phyloP scores from a whole-genome alignment of 2,797 vertebrate genomes.

The Knipowitschia caucasica region DNA sequence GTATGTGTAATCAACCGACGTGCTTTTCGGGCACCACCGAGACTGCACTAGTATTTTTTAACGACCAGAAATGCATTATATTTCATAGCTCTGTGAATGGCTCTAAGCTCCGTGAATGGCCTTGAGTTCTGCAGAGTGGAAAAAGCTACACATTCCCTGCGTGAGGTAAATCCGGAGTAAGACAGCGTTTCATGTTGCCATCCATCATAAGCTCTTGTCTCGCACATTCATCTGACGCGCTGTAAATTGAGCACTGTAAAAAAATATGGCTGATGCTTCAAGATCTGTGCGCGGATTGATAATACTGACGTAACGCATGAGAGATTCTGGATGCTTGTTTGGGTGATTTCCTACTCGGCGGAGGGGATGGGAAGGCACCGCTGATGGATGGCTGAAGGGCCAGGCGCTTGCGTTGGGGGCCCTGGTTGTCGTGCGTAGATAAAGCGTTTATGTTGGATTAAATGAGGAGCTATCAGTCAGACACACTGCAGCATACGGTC shows the following conservation, averaged over 20 bases:
- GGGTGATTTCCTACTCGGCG: constrained; percentile 34
- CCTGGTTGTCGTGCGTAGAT: constrained; percentile 47
- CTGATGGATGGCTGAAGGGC: constrained; percentile 52
- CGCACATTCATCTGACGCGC: background rate
- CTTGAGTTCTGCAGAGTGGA: background rate
- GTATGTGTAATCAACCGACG: too few species aligned
- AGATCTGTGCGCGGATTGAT: constrained; percentile 16
- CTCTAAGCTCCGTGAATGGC: background rate
- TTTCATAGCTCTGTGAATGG: background rate
- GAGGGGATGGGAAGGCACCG: constrained; percentile 41
- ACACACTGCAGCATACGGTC: background rate
- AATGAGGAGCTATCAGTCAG: constrained; percentile 33
- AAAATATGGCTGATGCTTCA: constrained; percentile 4
- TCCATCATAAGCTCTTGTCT: constrained; percentile 10
- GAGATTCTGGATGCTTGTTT: constrained; percentile 20
- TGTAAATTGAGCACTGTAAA: constrained; percentile 13
- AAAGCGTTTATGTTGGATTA: constrained; percentile 27
- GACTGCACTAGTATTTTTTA: too few species aligned
- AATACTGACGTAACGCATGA: constrained; percentile 5
- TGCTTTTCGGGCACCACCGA: too few species aligned
- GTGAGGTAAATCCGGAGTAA: background rate
- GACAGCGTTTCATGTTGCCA: background rate
- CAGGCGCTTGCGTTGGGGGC: constrained; percentile 22
- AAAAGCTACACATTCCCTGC: background rate
- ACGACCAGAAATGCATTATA: too few species aligned